Evolutionary conservation across 2,888 invertebrate species (phyloP), one percentile per base, ranked within the genome.

Genomic region (Hemaris fuciformis): DNA sequence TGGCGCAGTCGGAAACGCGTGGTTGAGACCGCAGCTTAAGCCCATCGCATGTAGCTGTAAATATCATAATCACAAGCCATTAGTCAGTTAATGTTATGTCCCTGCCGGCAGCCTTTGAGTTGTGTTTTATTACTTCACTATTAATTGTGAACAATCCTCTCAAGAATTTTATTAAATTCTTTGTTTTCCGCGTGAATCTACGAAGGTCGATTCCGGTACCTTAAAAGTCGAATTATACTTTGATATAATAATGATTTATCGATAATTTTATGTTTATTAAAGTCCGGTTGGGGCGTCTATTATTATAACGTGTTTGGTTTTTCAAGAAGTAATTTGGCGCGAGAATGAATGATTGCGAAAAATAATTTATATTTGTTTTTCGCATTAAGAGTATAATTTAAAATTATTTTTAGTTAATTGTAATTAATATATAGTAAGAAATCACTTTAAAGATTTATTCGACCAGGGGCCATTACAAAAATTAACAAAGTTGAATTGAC

Each of bases 61-160:
- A 91, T 90, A 91, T 91, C 90, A 91, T 91, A 91, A 91, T 91
- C 88, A 86, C 83, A 85, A 80, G 78, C 91, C 88, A 89, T 91
- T 91, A 91, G 87, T 72, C 79, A 72, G 84, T 78, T 88, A 87
- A 89, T 87, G 86, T 83, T 79, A 84, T 88, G 89, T 89, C 86
- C 82, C 85, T 81, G 89, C 86, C 85, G 89, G 88, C 84, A 76
- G 79, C 84, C 84, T 87, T 87, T 86, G 86, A 85, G 72, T 78
- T 71, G 72, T 77, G 75, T 76, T 88, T 88, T 88, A 88, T 87
- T 84, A 81, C 83, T 71, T 72, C 72, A 78, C 86, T 86, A 87
- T 88, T 87, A 87, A 87, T 88, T 85, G 81, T 77, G 77, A 82
- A 80, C 78, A 80, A 83, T 80, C 77, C 77, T 73, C 73, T 69